phyloP scores from a whole-genome alignment of 2,888 invertebrate genomes.

The Hirtodrosophila alboralis region DNA sequence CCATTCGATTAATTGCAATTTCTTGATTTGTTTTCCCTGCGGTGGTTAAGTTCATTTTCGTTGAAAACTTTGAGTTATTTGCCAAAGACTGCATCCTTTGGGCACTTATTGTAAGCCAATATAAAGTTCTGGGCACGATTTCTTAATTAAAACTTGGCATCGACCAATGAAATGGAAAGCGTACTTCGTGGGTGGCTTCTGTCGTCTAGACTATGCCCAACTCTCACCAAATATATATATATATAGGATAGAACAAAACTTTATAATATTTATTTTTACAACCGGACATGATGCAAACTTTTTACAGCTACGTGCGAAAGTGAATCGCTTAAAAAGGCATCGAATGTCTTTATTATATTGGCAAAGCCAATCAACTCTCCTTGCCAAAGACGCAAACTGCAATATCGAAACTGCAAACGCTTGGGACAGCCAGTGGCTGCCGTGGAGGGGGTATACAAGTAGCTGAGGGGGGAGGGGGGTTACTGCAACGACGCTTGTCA shows the following conservation, averaged over 20 bases:
- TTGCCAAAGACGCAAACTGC: slow-evolving; percentile 29
- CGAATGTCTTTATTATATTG: slow-evolving; percentile 79
- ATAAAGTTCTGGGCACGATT: slow-evolving; percentile 63
- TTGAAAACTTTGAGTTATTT: slow-evolving; percentile 28
- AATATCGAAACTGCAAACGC: slow-evolving; percentile 56
- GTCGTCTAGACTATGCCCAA: slow-evolving; percentile 43
- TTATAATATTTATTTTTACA: slow-evolving; percentile 76
- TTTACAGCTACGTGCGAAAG: slow-evolving; percentile 77
- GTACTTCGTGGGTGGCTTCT: slow-evolving; percentile 38
- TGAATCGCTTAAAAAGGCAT: slow-evolving; percentile 75
- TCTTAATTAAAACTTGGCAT: slow-evolving; percentile 72
- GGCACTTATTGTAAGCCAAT: slow-evolving; percentile 42
- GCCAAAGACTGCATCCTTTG: slow-evolving; percentile 29
- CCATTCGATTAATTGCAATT: slow-evolving; percentile 50
- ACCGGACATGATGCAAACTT: slow-evolving; percentile 75
- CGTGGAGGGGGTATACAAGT: not conserved
- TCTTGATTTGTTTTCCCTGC: slow-evolving; percentile 29
- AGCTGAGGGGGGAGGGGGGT: slow-evolving; percentile 5
- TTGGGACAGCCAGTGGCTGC: not conserved
- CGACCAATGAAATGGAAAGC: slow-evolving; percentile 71
- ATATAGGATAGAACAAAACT: slow-evolving; percentile 29
- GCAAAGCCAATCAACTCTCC: slow-evolving; percentile 69
- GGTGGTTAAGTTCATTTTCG: slow-evolving; percentile 9
- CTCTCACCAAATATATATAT: slow-evolving; percentile 1
- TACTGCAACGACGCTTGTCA: slow-evolving; percentile 68